Conservation (phyloP, 2,888 invertebrate genomes). For the Junonia oenone region DNA sequence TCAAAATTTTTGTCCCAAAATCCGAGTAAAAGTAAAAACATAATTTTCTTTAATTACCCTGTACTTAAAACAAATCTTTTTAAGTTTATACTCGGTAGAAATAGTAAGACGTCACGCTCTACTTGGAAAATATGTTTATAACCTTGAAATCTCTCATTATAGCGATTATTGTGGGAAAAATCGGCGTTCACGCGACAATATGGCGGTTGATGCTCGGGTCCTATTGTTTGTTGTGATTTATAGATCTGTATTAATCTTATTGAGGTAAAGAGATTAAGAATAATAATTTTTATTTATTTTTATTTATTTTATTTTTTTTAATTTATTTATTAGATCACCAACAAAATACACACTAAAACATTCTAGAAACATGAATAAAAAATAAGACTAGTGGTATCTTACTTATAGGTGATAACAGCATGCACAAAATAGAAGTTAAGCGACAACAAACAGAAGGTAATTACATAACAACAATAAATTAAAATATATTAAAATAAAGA, state of each 20-base stretch:
- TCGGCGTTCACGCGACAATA: slow-evolving; percentile 7
- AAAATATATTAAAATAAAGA: too few species aligned
- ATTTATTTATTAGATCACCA: too few species aligned
- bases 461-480: too few species aligned
- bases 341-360: too few species aligned
- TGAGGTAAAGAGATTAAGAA: not conserved
- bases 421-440: too few species aligned
- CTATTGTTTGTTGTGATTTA: slow-evolving; percentile 7
- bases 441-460: too few species aligned
- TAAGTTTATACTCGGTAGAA: not conserved
- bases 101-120: slow-evolving; percentile 9
- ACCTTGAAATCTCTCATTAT: slow-evolving; percentile 14
- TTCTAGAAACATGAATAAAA: too few species aligned
- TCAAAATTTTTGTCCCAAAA: not conserved
- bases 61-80: not conserved
- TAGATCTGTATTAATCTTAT: too few species aligned
- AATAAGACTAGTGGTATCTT: too few species aligned
- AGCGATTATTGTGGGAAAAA: slow-evolving; percentile 13
- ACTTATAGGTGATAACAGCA: too few species aligned
- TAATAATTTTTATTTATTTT: too few species aligned
- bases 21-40: not conserved
- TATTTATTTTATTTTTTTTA: too few species aligned
- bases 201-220: slow-evolving; percentile 8
- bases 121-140: slow-evolving; percentile 5
- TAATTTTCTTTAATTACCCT: not conserved